phyloP scores from a whole-genome alignment of 2,797 vertebrate genomes.

The Micropoecilia bifurca region DNA sequence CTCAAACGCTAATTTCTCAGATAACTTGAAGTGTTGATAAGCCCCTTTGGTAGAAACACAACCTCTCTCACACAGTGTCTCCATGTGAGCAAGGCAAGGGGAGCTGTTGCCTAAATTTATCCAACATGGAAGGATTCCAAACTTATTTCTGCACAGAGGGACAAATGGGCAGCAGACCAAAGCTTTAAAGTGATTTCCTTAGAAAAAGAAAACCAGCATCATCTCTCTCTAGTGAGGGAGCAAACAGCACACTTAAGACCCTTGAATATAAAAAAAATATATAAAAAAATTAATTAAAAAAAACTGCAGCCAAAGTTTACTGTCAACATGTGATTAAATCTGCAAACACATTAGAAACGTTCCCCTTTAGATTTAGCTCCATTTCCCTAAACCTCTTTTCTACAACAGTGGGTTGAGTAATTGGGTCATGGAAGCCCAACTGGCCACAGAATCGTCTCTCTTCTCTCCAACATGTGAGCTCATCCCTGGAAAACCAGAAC shows the following conservation, averaged over 20 bases:
- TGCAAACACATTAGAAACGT: not conserved
- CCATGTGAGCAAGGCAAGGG: constrained; percentile 30
- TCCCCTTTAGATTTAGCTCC: not conserved
- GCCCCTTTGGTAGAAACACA: constrained; percentile 15
- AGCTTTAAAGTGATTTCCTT: constrained; percentile 41
- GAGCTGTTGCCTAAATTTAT: constrained; percentile 47
- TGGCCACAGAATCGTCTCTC: not conserved
- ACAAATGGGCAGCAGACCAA: constrained; percentile 46
- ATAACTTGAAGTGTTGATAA: constrained; percentile 43
- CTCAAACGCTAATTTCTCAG: constrained; percentile 22
- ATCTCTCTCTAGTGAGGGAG: constrained; percentile 21
- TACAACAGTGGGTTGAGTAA: constrained; percentile 10
- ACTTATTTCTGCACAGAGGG: constrained; percentile 35
- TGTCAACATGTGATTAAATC: constrained; percentile 19
- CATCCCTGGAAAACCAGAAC: constrained; percentile 38
- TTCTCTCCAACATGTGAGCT: constrained; percentile 38
- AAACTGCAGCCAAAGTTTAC: not conserved
- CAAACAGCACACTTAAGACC: constrained; percentile 30
- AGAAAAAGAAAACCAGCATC: constrained; percentile 30
- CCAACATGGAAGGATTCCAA: constrained; percentile 53
- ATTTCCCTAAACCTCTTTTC: constrained; percentile 5
- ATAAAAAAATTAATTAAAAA: constrained; percentile 6
- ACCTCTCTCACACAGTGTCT: constrained; percentile 3
- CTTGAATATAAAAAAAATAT: constrained; percentile 27
- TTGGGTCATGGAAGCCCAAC: constrained; percentile 1